These are phyloP conservation scores for Anthopleura xanthogrammica DNA, from an alignment of 92 coral and sea anemone genomes.

Conservation along the genomic window DNA sequence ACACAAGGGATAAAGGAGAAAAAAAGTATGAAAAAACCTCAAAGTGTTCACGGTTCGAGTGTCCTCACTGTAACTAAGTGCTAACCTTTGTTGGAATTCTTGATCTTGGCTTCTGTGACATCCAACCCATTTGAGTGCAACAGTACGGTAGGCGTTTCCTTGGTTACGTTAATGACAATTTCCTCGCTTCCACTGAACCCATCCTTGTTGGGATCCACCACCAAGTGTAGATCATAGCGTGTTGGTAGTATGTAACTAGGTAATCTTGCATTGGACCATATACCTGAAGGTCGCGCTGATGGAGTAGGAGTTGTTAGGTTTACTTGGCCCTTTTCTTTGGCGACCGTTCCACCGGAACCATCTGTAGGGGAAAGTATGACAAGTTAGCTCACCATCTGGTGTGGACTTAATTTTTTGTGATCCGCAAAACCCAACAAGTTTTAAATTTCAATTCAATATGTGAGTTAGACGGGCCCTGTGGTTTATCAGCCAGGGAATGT, in stretches of 20 bases:
- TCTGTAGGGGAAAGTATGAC: background rate
- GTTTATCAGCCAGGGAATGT: too few species aligned
- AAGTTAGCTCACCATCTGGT: too few species aligned
- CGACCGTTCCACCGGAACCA: constrained; percentile 3
- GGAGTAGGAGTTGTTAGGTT: background rate
- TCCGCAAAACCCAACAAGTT: too few species aligned
- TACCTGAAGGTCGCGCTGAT: constrained; percentile 8
- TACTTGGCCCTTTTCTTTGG: constrained; percentile 5
- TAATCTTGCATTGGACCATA: constrained; percentile 34
- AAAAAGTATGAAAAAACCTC: too few species aligned
- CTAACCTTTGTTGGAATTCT: constrained; percentile 6
- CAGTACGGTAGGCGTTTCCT: constrained; percentile 18
- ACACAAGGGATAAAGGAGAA: too few species aligned
- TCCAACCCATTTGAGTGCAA: constrained; percentile 29
- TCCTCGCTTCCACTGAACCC: constrained; percentile 24
- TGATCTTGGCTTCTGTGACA: constrained; percentile 11
- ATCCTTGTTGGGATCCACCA: constrained; percentile 38
- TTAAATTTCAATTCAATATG: too few species aligned
- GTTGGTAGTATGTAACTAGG: constrained; percentile 13
- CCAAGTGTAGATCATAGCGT: constrained; percentile 26
- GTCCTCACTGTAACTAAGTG: too few species aligned
- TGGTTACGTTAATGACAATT: constrained; percentile 8
- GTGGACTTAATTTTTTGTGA: too few species aligned
- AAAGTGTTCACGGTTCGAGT: too few species aligned
- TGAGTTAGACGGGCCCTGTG: too few species aligned